A percentile compares a stretch with the other conserved stretches of the same genome.
Evolutionary conservation across 2,888 invertebrate species (phyloP).

Genomic region (Lepidochitona cinerea): DNA sequence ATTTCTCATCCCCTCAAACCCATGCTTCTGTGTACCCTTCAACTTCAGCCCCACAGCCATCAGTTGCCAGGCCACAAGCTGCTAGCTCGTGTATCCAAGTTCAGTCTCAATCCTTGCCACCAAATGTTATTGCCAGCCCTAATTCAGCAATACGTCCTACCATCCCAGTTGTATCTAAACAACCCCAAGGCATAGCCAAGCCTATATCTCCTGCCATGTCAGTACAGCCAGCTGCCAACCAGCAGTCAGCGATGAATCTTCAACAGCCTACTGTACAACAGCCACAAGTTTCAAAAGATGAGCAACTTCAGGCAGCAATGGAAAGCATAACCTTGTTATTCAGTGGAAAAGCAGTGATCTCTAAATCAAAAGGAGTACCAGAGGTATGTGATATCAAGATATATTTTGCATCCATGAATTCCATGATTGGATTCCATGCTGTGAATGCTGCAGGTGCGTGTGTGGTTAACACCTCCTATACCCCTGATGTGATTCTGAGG

Average conservation of each 20-base stretch:
- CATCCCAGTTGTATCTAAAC: not conserved
- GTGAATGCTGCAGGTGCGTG: not conserved
- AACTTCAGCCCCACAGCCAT: not conserved
- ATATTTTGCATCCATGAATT: not conserved
- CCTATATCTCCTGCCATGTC: not conserved
- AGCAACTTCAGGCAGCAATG: not conserved
- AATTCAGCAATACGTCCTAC: not conserved
- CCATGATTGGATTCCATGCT: not conserved
- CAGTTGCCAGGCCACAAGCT: constrained; percentile 10
- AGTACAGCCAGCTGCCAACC: not conserved
- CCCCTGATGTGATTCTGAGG: not conserved
- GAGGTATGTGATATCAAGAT: not conserved
- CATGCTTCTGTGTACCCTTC: not conserved
- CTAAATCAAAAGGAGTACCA: not conserved
- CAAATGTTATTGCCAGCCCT: constrained; percentile 40
- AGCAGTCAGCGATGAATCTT: not conserved
- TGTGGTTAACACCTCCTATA: not conserved
- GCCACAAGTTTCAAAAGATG: not conserved
- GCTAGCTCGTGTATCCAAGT: not conserved
- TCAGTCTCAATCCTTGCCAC: constrained; percentile 34
- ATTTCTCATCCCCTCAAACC: constrained; percentile 41
- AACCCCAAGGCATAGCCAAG: not conserved
- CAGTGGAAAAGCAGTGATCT: not conserved
- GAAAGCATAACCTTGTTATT: constrained; percentile 2
- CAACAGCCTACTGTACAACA: not conserved